Conservation (phyloP, 2,797 vertebrate genomes). For the Anisognathus igniventris region DNA sequence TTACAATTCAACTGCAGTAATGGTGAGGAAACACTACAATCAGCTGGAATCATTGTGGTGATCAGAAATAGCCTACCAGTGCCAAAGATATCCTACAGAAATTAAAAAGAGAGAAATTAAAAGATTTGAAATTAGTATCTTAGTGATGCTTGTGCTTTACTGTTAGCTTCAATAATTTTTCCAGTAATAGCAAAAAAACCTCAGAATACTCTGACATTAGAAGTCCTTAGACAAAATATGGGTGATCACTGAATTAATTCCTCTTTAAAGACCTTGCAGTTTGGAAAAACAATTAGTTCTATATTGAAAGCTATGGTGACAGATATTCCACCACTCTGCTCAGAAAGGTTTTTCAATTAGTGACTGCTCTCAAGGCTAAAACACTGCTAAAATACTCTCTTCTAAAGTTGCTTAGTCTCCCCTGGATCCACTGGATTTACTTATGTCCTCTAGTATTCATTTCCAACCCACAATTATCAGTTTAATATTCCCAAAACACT, state of each 20-base stretch:
- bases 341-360: not conserved
- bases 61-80: not conserved
- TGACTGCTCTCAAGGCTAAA: not conserved
- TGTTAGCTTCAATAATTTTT: not conserved
- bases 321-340: not conserved
- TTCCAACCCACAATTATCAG: not conserved
- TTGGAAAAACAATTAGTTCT: not conserved
- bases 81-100: not conserved
- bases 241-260: not conserved
- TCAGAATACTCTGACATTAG: not conserved
- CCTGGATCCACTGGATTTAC: not conserved
- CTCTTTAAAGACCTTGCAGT: not conserved
- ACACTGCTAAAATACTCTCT: not conserved
- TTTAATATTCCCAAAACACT: not conserved
- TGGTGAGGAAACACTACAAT: not conserved
- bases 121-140: not conserved
- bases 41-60: not conserved
- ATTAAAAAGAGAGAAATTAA: not conserved
- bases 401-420: not conserved
- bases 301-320: not conserved
- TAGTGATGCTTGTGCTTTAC: not conserved
- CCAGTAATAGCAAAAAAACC: not conserved
- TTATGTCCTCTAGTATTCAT: not conserved
- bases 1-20: not conserved
- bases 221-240: not conserved